A percentile compares a stretch with the other conserved stretches of the same genome.
phyloP scores from a whole-genome alignment of 2,797 vertebrate genomes.

The Scomberomorus guttatus region DNA sequence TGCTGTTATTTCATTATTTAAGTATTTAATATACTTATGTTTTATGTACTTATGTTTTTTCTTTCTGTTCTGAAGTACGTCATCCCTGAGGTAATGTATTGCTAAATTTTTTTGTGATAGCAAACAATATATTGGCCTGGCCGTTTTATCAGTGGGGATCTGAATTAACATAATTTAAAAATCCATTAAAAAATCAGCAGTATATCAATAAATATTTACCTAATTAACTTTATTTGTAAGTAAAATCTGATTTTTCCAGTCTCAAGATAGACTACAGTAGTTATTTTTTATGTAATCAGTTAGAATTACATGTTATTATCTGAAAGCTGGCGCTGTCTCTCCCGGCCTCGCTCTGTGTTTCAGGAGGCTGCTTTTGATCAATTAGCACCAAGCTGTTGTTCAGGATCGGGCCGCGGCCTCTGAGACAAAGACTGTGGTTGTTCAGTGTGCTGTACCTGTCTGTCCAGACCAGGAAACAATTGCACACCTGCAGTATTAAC shows the following conservation, averaged over 20 bases:
- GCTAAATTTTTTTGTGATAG: too few species aligned
- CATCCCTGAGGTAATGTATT: too few species aligned
- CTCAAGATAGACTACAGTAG: not conserved
- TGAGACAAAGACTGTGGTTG: constrained; percentile 38
- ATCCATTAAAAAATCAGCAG: not conserved
- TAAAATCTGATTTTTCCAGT: not conserved
- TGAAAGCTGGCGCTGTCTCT: not conserved
- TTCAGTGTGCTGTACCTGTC: constrained; percentile 34
- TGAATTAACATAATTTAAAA: not conserved
- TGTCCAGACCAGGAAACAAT: constrained; percentile 37
- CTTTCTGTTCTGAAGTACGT: not conserved
- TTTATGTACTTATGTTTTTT: too few species aligned
- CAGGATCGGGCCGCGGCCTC: constrained; percentile 19
- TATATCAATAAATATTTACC: not conserved
- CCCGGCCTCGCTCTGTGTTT: constrained; percentile 2
- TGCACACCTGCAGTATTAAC: constrained; percentile 34
- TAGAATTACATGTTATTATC: not conserved
- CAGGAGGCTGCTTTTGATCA: constrained; percentile 14
- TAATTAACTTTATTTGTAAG: not conserved
- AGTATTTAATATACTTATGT: too few species aligned
- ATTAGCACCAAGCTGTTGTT: constrained; percentile 29
- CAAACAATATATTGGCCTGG: not conserved
- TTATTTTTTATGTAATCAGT: not conserved
- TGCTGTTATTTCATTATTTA: too few species aligned
- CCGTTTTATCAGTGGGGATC: not conserved